phyloP scores from a whole-genome alignment of 2,113 vertebrate species.

The Odocoileus hemionus region DNA sequence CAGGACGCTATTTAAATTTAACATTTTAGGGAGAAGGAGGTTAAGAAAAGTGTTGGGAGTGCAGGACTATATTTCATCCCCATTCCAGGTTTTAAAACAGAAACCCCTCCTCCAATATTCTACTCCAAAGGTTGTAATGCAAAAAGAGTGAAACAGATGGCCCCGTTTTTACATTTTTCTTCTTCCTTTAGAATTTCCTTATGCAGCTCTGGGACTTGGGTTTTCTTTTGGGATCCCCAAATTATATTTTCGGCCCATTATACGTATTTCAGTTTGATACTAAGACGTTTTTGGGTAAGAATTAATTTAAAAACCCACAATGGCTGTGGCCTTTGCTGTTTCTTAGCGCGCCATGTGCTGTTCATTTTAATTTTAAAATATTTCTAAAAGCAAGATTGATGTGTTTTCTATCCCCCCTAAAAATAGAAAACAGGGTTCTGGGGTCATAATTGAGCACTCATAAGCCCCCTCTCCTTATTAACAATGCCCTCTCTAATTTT shows the following conservation, averaged over 20 bases:
- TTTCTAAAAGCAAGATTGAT: conserved; percentile 77
- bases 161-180: conserved; percentile 52
- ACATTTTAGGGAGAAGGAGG: conserved; percentile 36
- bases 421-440: conserved; percentile 74
- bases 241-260: conserved; percentile 50
- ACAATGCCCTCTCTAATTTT: conserved; percentile 68
- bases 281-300: background rate
- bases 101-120: conserved; percentile 11
- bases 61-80: background rate
- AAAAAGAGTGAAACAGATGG: conserved; percentile 60
- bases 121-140: background rate
- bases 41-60: background rate
- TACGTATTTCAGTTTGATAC: conserved; percentile 8
- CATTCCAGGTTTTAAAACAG: conserved; percentile 7
- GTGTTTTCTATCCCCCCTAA: conserved; percentile 73
- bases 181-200: conserved; percentile 51
- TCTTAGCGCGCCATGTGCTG: conserved; percentile 41
- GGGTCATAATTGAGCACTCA: conserved; percentile 70
- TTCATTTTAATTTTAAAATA: conserved; percentile 75
- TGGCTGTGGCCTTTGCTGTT: background rate
- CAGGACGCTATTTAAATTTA: background rate
- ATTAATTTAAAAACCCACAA: conserved; percentile 21
- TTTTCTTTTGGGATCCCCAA: conserved; percentile 55
- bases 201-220: conserved; percentile 20
- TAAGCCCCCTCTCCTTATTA: conserved; percentile 69